Percentiles rank a stretch among this genome's conserved stretches.
Evolutionary conservation across 2,113 vertebrate species (phyloP).

Genomic region (Vulpes ferrilata): DNA sequence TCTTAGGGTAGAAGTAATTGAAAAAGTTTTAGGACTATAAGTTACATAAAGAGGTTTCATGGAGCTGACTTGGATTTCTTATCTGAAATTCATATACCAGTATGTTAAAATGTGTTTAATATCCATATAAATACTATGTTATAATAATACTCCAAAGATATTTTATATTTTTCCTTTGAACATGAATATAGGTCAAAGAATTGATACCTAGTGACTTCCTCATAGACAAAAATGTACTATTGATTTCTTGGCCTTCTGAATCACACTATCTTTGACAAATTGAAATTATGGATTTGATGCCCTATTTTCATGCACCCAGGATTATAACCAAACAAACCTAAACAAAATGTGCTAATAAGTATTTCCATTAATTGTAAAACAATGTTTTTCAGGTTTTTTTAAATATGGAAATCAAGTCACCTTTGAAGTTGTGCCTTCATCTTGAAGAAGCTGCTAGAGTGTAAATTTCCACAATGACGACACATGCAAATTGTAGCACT

Average conservation of each 20-base stretch:
- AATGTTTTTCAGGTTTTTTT: not conserved
- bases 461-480: not conserved
- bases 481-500: constrained; percentile 37
- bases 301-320: not conserved
- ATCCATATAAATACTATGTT: not conserved
- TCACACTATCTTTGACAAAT: not conserved
- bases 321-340: not conserved
- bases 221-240: accelerated
- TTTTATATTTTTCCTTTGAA: not conserved
- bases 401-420: not conserved
- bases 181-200: not conserved
- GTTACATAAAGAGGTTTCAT: not conserved
- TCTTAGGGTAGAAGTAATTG: not conserved
- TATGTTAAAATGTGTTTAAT: not conserved
- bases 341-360: not conserved
- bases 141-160: not conserved
- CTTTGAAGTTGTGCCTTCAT: not conserved
- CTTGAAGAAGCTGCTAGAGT: not conserved
- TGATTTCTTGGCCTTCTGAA: not conserved
- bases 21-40: constrained; percentile 32
- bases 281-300: not conserved
- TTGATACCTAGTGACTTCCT: not conserved
- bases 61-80: not conserved
- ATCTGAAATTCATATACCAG: not conserved
- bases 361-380: not conserved